These are phyloP conservation scores for Catocala sponsa DNA, from an alignment of 2,888 invertebrate genomes.

Conservation along the genomic window DNA sequence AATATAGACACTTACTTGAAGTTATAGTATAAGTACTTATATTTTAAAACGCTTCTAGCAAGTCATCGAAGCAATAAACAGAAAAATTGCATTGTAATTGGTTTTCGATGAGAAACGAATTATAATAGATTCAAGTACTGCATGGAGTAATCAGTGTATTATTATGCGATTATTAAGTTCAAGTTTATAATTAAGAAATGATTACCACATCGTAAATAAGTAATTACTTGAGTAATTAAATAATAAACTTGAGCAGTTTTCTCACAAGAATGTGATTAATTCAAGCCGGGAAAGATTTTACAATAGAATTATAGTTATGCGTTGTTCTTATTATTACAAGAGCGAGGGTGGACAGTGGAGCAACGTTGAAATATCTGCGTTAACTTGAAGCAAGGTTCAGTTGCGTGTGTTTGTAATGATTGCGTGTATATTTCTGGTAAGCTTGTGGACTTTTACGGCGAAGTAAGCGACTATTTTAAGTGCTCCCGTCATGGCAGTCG, in stretches of 20 bases:
- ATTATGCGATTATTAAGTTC: conserved; percentile 35
- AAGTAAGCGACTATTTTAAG: conserved; percentile 66
- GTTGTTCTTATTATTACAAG: conserved; percentile 14
- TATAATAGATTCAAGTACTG: conserved; percentile 28
- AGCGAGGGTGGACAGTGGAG: conserved; percentile 11
- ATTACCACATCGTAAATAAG: conserved; percentile 24
- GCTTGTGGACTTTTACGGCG: conserved; percentile 62
- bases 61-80: conserved; percentile 68
- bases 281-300: conserved; percentile 17
- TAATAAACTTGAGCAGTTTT: conserved; percentile 21
- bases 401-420: conserved; percentile 38
- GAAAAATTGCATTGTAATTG: conserved; percentile 65
- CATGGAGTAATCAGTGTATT: conserved; percentile 29
- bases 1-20: conserved; percentile 20
- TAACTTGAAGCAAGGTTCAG: conserved; percentile 14
- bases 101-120: conserved; percentile 60
- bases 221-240: conserved; percentile 24
- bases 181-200: conserved; percentile 34
- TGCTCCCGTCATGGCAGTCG: conserved; percentile 53
- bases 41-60: conserved; percentile 54
- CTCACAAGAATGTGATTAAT: conserved; percentile 24
- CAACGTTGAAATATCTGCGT: conserved; percentile 7
- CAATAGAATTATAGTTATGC: conserved; percentile 13
- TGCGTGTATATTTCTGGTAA: conserved; percentile 57
- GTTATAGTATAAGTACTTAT: conserved; percentile 19